Base-by-base conservation (phyloP, 2,113 vertebrate species). In the Sinocyclocheilus anophthalmus region DNA sequence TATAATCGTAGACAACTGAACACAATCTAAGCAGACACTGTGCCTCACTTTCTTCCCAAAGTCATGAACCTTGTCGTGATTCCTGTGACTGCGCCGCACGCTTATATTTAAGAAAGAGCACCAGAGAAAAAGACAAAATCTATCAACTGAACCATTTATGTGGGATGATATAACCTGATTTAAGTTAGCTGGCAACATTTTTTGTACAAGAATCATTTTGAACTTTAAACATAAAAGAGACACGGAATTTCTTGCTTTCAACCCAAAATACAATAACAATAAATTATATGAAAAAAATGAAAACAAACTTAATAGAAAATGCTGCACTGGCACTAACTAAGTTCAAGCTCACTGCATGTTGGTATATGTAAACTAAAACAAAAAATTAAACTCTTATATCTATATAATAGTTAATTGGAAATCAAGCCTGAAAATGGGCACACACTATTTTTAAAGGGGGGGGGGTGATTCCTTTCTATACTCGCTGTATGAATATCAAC, bases 11-110 rank as follows among this genome's bases (percentile, higher is more conserved):
- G 13, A 72, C 33, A 10, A 10, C 7, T 73, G 81, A 83, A 83
- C 48, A 69, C 67, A 72, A 55, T 37, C 26, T 55, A 59, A 59
- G 81, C 26, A 0, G 10, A 33, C 26, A n/a, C 18, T n/a, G 26
- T 79, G 76, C 50, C 18, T 73, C 81, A 55, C n/a, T n/a, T n/a
- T 73, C 12, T 37, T 53, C 67, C 20, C 30, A 59, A 39, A 73
- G 67, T 37, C 48, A n/a, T 55, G 61, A 61, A 26, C 33, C 69
- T 57, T 55, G 73, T 83, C 73, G 59, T 42, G 67, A 83, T 83
- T 83, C 50, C 33, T 39, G 50, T 59, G 67, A 22, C 30, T 6
- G 11, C 5, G 65, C 59, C 42, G 33, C 24, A 69, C 5, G 8
- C 10, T 33, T 33, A 33, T 53, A 12, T 50, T n/a, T 70, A 26